Evolutionary conservation across 2,797 vertebrate genomes (phyloP).

Genomic region (Carapus acus): DNA sequence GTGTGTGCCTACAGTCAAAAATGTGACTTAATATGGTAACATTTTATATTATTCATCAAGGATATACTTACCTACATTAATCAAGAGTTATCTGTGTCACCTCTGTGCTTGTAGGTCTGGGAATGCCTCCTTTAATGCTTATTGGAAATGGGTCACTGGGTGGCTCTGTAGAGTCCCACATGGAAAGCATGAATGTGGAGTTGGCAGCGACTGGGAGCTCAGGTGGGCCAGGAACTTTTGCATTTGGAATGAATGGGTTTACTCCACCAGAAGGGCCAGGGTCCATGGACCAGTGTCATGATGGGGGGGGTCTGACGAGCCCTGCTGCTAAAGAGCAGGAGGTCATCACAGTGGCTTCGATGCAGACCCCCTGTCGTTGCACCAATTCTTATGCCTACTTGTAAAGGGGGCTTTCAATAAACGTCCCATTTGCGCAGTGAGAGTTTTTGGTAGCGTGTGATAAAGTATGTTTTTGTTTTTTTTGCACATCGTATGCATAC

Average conservation of each 20-base stretch:
- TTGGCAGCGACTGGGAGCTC: slow-evolving; percentile 77
- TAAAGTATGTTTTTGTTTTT: slow-evolving; percentile 5
- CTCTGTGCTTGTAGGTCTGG: slow-evolving; percentile 48
- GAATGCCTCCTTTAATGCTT: slow-evolving; percentile 62
- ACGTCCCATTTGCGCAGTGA: slow-evolving; percentile 34
- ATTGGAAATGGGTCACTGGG: slow-evolving; percentile 61
- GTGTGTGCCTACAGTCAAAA: too few species aligned
- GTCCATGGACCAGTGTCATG: slow-evolving; percentile 70
- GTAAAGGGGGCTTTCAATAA: slow-evolving; percentile 53
- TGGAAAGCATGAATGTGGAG: slow-evolving; percentile 86
- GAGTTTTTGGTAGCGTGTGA: slow-evolving; percentile 30
- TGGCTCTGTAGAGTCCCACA: slow-evolving; percentile 74
- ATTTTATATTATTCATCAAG: too few species aligned
- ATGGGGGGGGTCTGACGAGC: slow-evolving; percentile 75
- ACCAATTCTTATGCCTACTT: slow-evolving; percentile 94
- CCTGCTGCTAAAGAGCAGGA: slow-evolving; percentile 86
- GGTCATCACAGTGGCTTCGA: slow-evolving; percentile 92
- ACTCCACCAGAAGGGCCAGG: slow-evolving; percentile 57
- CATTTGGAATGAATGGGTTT: slow-evolving; percentile 81
- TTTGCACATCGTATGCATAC: slow-evolving; percentile 27
- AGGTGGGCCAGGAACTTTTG: slow-evolving; percentile 95
- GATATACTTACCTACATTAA: too few species aligned
- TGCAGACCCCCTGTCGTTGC: slow-evolving; percentile 97
- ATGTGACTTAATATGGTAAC: too few species aligned
- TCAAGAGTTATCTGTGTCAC: slow-evolving; percentile 7